A percentile compares a stretch with the other conserved stretches of the same genome.
Conservation (phyloP, 2,797 vertebrate genomes). For the Cirrhinus molitorella region DNA sequence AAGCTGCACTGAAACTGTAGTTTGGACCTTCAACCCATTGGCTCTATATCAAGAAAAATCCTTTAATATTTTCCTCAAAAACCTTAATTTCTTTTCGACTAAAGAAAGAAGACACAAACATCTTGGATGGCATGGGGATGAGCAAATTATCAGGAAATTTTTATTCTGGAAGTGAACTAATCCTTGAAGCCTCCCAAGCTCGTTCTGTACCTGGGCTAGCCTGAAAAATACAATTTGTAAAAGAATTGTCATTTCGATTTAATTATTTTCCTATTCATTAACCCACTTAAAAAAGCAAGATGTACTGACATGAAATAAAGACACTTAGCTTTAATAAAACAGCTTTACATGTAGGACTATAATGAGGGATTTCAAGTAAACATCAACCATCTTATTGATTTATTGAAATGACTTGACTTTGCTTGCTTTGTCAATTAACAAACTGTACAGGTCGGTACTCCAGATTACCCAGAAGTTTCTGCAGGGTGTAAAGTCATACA, state of each 20-base stretch:
- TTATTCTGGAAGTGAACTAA: too few species aligned
- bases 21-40: too few species aligned
- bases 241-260: neutral
- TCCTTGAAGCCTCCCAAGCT: neutral
- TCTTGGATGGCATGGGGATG: too few species aligned
- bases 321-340: slow-evolving; percentile 4
- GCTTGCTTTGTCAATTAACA: neutral
- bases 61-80: too few species aligned
- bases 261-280: neutral
- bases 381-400: neutral
- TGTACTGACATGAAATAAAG: neutral
- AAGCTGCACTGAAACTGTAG: too few species aligned
- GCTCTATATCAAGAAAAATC: too few species aligned
- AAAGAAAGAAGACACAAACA: too few species aligned
- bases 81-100: too few species aligned
- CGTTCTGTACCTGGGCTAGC: neutral
- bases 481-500: neutral
- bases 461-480: neutral
- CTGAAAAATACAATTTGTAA: neutral
- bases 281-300: neutral
- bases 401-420: neutral
- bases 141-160: too few species aligned
- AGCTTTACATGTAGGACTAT: neutral
- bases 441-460: neutral
- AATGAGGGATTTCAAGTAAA: neutral